Evolutionary conservation across 2,888 invertebrate genomes (phyloP), one percentile per base, ranked within the genome.

Genomic region (Mimas tiliae): DNA sequence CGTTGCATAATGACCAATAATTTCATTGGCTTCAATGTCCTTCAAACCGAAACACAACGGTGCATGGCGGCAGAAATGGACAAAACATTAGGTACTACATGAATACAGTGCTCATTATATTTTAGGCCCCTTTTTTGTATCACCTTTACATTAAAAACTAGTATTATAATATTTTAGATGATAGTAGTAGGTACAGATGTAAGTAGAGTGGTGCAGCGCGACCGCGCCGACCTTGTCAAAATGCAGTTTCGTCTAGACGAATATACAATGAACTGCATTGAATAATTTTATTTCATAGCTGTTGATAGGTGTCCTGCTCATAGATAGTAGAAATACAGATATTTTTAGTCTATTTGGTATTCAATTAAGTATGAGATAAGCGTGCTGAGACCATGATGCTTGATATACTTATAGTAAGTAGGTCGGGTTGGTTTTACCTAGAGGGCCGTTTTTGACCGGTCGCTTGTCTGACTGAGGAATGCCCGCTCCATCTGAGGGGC

Each of bases 221-320:
- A 68, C 65, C 65, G 27, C 48, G 6, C 12, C 63, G 66, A 68
- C 71, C 71, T 69, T 71, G 69, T 68, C 70, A 47, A 71, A 70
- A 67, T 69, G 71, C 69, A 71, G 69, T 71, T 71, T 71, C 48
- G 71, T 71, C 71, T 71, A 71, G 71, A 71, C 71, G 68, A 62
- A 71, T 71, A 68, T 48, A 63, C 38, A 65, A 58, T 48, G 55
- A 58, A 52, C 65, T 55, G 55, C 65, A 48, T 16, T 55, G 55
- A 34, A 33, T 19, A 16, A 48, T 19, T 53, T 19, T 65, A 65
- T 55, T 53, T 53, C 33, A n/a, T 42, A 38, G 38, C 19, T 58
- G 42, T 58, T 58, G 58, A 42, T 58, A 58, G 14, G 33, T 38
- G 19, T 16, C n/a, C 11, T 19, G 50, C 50, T 50, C 16, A 19